Base-by-base conservation (phyloP, 2,797 vertebrate genomes). In the Poecile montanus region DNA sequence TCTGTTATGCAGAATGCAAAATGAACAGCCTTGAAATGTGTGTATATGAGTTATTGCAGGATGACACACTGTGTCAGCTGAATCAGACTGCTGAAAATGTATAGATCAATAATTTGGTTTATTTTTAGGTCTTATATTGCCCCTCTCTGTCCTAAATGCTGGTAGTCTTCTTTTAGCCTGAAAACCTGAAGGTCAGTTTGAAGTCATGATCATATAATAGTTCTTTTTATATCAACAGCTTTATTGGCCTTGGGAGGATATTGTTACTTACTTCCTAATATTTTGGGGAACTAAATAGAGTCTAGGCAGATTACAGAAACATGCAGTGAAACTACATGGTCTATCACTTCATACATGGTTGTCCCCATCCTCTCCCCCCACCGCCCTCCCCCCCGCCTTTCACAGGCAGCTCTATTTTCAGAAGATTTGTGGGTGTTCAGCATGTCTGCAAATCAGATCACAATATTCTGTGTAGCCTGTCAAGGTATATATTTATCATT, bases 81-180 rank as follows among this genome's bases (percentile, higher is more conserved):
- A 93, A 90, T 85, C 88, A 91, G 60, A 81, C 54, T 71, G 71
- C 56, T 93, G 66, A 94, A 95, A 96, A 95, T 2, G 5, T 65
- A 72, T 27, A 88, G 84, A 91, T 94, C 89, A 74, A 95, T 96
- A 90, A 86, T 89, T 82, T 74, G 20, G 25, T 93, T 93, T 95
- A 94, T 93, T 92, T 97, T 94, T 95, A 95, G 93, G 68, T 65
- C 58, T 93, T 93, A 53, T 48, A 76, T 90, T 89, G 63, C 40
- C 70, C 70, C 57, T 71, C 38, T 76, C 51, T 88, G 66, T 76
- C 70, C 58, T 75, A 89, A 70, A 94, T 88, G 68, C 42, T 70
- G 26, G 38, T 83, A 70, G 68, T 60, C 74, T 91, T 92, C 73
- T 89, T 95, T 74, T 84, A 85, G 81, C 54, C 84, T 81, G 83